Base-by-base conservation (phyloP, 2,113 vertebrate genomes). In the Oncorhynchus masou region DNA sequence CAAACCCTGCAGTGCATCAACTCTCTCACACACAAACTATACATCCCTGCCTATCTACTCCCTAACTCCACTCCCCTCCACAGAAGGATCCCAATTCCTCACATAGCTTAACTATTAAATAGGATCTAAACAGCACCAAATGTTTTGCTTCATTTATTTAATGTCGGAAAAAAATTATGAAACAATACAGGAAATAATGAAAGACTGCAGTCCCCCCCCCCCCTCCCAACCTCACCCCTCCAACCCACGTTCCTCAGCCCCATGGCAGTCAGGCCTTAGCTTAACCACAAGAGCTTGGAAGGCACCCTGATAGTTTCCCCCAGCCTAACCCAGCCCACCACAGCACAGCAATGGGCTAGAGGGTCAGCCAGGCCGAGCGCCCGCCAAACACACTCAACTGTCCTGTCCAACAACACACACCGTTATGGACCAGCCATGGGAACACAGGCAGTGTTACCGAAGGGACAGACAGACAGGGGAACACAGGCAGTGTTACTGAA, bases 111-210 rank as follows among this genome's bases (percentile, higher is more conserved):
- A 54, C 87, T 83, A 83, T 83, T 73, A 84, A 84, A 84, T 76
- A 81, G 75, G 71, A 80, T 86, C 75, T 90, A 83, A 54, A 89
- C 76, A 75, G 75, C 81, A 84, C 74, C 70, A 74, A 84, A 85
- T 75, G 82, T 81, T 89, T 86, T 89, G 77, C 83, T 84, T 90
- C 76, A 87, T 91, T 92, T 87, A 85, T 77, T 88, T 83, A 90
- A 93, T 86, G 77, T 79, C 68, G 57, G 81, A 86, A 87, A 84
- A 75, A 88, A 90, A 88, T 76, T 82, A 80, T 86, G 74, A 83
- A 90, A 85, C 82, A 74, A 73, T 79, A 80, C 79, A 74, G 86
- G 79, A 78, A 82, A 81, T 85, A 85, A 82, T 82, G 75, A 87
- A 85, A 87, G 89, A 74, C 67, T 71, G 31, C 64, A 67, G 82